A percentile compares a stretch with the other conserved stretches of the same genome.
Evolutionary conservation across 2,888 invertebrate species (phyloP).

Genomic region (Busseola fusca): DNA sequence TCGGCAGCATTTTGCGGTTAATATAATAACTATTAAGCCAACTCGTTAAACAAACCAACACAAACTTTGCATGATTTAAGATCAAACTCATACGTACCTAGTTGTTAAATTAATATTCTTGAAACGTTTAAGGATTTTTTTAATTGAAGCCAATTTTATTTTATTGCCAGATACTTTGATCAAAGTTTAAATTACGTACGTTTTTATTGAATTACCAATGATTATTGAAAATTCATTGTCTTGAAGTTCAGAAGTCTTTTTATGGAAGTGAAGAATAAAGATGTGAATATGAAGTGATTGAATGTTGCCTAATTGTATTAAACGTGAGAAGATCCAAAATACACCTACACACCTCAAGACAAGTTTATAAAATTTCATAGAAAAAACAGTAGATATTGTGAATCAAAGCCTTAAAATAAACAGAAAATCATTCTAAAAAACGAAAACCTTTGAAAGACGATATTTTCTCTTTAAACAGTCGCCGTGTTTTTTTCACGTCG

Average conservation of each 20-base stretch:
- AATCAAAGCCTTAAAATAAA: constrained; percentile 1
- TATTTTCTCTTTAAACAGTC: background rate
- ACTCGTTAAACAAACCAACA: constrained; percentile 35
- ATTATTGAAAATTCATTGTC: background rate
- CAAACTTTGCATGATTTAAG: constrained; percentile 23
- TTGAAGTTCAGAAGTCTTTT: background rate
- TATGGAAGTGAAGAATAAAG: no score
- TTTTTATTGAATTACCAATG: background rate
- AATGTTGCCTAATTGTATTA: background rate
- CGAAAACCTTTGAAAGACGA: constrained; percentile 1
- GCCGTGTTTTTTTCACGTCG: background rate
- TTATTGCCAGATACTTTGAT: background rate
- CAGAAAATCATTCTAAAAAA: constrained; percentile 6
- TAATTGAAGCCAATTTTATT: constrained; percentile 27
- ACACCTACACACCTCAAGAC: background rate
- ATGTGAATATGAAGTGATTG: no score
- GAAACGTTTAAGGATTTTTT: constrained; percentile 22
- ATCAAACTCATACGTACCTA: constrained; percentile 7
- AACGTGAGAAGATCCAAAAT: background rate
- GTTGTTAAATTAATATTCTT: constrained; percentile 23
- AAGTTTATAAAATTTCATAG: background rate
- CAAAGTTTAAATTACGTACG: background rate
- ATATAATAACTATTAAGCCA: constrained; percentile 44
- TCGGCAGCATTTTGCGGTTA: constrained; percentile 31
- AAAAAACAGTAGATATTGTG: background rate